phyloP scores from a whole-genome alignment of 2,888 invertebrate species.

The Dryococelus australis region DNA sequence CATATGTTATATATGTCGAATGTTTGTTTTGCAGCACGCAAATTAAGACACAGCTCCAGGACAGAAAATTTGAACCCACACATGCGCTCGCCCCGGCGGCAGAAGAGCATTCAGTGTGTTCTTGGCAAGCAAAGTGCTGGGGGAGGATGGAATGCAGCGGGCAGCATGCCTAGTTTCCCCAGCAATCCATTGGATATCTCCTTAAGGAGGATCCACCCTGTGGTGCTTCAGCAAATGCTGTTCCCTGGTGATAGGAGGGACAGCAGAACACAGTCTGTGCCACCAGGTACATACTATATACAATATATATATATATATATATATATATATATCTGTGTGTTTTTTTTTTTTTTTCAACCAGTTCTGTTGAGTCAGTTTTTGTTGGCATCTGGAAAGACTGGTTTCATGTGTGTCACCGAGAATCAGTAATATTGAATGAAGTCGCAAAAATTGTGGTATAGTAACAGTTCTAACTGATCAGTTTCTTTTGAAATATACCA shows the following conservation, averaged over 20 bases:
- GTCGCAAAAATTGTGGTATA: too few relatives aligned
- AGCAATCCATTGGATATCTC: background rate
- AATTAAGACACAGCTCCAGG: background rate
- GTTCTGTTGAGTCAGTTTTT: too few relatives aligned
- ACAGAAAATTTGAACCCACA: conserved; percentile 21
- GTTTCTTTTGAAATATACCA: too few relatives aligned
- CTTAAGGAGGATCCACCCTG: background rate
- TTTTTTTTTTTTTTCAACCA: too few relatives aligned
- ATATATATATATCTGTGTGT: too few relatives aligned
- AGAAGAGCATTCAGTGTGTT: background rate
- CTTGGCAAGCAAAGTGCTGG: background rate
- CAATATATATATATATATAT: too few relatives aligned
- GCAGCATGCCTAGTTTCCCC: background rate
- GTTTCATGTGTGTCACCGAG: too few relatives aligned
- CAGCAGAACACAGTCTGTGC: background rate
- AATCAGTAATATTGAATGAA: too few relatives aligned
- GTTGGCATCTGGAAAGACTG: too few relatives aligned
- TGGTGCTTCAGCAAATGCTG: background rate
- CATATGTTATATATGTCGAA: background rate
- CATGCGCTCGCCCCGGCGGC: background rate
- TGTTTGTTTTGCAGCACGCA: conserved; percentile 27
- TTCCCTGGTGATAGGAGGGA: background rate
- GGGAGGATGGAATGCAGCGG: background rate
- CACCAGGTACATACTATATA: background rate
- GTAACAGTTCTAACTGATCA: too few relatives aligned